Percentiles rank a stretch among this genome's conserved stretches.
These are phyloP conservation scores for Pseudolaguvia tuberculata DNA, from an alignment of 2,113 vertebrate genomes.

Conservation along the genomic window DNA sequence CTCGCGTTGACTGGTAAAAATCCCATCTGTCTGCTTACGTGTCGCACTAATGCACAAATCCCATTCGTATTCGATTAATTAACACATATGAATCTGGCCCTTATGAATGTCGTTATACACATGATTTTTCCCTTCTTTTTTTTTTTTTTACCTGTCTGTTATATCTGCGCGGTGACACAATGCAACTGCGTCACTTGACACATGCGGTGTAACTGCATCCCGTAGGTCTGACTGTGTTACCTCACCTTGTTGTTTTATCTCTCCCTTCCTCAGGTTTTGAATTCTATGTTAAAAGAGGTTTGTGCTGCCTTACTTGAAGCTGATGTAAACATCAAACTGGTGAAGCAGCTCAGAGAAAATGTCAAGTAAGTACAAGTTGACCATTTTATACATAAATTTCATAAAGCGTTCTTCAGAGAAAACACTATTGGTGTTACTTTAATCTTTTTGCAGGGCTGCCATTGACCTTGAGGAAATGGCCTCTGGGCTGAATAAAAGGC, in stretches of 20 bases:
- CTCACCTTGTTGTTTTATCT: background rate
- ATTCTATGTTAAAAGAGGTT: conserved; percentile 98
- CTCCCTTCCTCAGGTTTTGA: conserved; percentile 77
- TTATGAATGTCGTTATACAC: too few relatives aligned
- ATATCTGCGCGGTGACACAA: too few relatives aligned
- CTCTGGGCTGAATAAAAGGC: conserved; percentile 96
- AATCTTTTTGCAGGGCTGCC: conserved; percentile 72
- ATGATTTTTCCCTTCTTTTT: too few relatives aligned
- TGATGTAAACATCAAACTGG: conserved; percentile 97
- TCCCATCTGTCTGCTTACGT: too few relatives aligned
- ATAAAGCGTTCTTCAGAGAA: background rate
- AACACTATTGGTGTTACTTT: background rate
- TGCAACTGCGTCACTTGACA: too few relatives aligned
- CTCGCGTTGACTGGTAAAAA: too few relatives aligned
- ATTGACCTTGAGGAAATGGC: conserved; percentile 99
- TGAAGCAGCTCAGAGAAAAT: conserved; percentile 95
- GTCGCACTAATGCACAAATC: too few relatives aligned
- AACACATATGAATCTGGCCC: too few relatives aligned
- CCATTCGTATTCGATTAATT: too few relatives aligned
- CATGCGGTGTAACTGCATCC: too few relatives aligned
- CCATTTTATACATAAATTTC: background rate
- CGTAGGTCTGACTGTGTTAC: too few relatives aligned
- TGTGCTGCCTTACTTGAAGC: conserved; percentile 95
- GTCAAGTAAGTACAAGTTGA: conserved; percentile 79
- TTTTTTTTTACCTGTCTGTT: too few relatives aligned